phyloP scores from a whole-genome alignment of 2,113 vertebrate genomes.

The Lophochroa leadbeateri region DNA sequence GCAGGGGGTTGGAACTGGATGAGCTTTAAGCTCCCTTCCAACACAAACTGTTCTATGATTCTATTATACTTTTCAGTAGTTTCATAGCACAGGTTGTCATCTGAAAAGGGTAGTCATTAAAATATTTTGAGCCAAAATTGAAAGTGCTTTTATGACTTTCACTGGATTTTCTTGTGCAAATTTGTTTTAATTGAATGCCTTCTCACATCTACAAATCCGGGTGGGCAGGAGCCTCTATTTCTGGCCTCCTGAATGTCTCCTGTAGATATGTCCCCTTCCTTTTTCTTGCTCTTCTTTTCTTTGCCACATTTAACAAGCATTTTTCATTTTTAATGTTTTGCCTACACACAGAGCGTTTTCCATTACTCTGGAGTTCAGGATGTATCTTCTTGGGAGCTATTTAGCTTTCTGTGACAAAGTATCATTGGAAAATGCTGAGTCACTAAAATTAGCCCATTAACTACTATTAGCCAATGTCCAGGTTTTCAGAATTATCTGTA shows the following conservation, averaged over 20 bases:
- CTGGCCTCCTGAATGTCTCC: background rate
- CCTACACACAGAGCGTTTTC: background rate
- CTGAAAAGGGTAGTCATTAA: background rate
- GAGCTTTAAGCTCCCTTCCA: background rate
- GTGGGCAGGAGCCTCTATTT: background rate
- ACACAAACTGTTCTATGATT: background rate
- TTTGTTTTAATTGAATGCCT: background rate
- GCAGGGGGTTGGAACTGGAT: background rate
- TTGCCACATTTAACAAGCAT: background rate
- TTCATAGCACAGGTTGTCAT: background rate
- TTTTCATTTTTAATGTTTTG: background rate
- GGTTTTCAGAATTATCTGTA: background rate
- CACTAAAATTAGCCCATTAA: background rate
- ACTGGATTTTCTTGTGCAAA: background rate
- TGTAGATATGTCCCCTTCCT: background rate
- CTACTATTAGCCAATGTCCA: background rate
- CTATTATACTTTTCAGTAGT: background rate
- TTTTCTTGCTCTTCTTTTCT: background rate
- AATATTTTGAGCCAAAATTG: background rate
- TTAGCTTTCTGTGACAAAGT: background rate
- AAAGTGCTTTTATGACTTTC: background rate
- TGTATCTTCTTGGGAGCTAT: background rate
- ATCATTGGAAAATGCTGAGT: background rate
- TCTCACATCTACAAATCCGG: background rate
- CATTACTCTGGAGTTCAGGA: background rate